These are phyloP conservation scores for Tetheella fluctuosa DNA, from an alignment of 2,888 invertebrate genomes.

Conservation along the genomic window DNA sequence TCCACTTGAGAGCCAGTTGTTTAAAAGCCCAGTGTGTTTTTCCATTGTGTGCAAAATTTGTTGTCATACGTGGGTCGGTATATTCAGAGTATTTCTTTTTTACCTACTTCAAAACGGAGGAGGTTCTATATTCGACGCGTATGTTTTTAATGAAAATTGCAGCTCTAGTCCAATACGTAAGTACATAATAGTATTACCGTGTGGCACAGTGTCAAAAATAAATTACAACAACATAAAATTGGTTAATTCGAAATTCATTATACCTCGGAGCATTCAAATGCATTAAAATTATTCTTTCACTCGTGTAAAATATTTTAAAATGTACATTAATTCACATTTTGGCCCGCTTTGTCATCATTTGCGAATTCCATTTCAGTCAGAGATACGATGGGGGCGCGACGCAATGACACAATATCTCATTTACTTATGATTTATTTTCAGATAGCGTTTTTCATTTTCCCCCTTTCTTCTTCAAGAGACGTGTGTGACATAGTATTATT, in stretches of 20 bases:
- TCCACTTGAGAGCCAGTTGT: too few species aligned
- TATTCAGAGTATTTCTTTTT: too few species aligned
- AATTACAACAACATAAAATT: conserved; percentile 11
- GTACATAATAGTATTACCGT: neutral
- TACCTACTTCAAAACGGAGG: too few species aligned
- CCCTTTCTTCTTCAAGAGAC: conserved; percentile 48
- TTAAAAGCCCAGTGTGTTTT: too few species aligned
- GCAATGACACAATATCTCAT: conserved; percentile 66
- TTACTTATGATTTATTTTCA: conserved; percentile 73
- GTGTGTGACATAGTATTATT: conserved; percentile 51
- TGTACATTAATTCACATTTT: conserved; percentile 60
- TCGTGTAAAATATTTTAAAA: conserved; percentile 30
- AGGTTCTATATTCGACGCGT: too few species aligned
- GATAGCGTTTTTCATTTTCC: conserved; percentile 64
- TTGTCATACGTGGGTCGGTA: too few species aligned
- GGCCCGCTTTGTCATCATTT: conserved; percentile 68
- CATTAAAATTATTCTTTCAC: conserved; percentile 16
- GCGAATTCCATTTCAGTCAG: conserved; percentile 60
- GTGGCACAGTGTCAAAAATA: neutral
- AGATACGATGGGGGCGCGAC: conserved; percentile 48
- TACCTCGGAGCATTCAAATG: conserved; percentile 11
- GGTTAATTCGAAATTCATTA: conserved; percentile 12
- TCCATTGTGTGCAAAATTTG: too few species aligned
- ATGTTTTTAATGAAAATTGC: too few species aligned
- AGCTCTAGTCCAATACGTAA: neutral